Conservation (phyloP, 2,888 invertebrate species). For the Chironomus riparius region DNA sequence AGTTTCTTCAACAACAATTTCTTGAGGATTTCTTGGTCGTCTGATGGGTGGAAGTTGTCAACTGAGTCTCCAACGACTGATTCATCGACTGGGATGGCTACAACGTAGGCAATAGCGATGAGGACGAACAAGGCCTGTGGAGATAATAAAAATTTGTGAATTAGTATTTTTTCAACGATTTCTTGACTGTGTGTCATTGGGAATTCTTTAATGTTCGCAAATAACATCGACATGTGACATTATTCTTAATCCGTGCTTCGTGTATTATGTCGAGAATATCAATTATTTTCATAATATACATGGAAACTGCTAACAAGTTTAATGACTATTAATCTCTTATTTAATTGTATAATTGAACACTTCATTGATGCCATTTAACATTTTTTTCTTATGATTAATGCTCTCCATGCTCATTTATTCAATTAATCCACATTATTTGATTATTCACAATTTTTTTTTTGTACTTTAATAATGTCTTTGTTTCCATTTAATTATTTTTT, state of each 20-base stretch:
- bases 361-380: not conserved
- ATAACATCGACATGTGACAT: not conserved
- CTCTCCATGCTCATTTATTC: too few species aligned
- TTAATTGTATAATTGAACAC: not conserved
- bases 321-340: not conserved
- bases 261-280: not conserved
- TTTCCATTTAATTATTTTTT: too few species aligned
- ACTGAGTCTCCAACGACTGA: conserved; percentile 31
- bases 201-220: not conserved
- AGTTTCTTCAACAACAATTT: conserved; percentile 27
- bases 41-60: conserved; percentile 24
- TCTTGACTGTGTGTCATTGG: not conserved
- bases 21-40: conserved; percentile 24
- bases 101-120: conserved; percentile 35
- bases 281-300: not conserved
- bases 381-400: too few species aligned
- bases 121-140: conserved; percentile 36
- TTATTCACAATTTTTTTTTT: too few species aligned
- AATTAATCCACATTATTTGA: too few species aligned
- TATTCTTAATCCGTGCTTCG: not conserved
- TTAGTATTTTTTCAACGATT: not conserved
- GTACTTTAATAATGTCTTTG: too few species aligned
- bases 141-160: conserved; percentile 18
- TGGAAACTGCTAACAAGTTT: not conserved
- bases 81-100: conserved; percentile 38